These are phyloP conservation scores for Vicugna pacos DNA, from an alignment of 2,113 vertebrate genomes.

Conservation along the genomic window DNA sequence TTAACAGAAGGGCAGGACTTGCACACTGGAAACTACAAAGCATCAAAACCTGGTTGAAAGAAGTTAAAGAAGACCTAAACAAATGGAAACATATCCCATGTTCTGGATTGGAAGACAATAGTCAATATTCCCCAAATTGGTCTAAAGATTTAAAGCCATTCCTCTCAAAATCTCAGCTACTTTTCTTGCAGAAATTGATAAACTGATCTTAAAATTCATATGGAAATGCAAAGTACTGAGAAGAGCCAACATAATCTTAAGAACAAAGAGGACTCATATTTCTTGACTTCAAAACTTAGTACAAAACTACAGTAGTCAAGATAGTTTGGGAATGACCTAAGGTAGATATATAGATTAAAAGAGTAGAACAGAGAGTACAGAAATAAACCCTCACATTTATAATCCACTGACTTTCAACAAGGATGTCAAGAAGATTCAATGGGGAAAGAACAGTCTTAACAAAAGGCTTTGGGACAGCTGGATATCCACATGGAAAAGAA, in stretches of 20 bases:
- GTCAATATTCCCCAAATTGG: neutral
- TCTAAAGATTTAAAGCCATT: neutral
- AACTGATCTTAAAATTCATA: neutral
- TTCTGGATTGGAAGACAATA: neutral
- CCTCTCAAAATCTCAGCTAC: neutral
- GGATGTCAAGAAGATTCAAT: neutral
- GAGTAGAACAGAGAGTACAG: neutral
- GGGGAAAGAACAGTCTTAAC: neutral
- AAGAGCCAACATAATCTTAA: neutral
- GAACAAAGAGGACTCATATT: neutral
- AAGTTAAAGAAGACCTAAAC: neutral
- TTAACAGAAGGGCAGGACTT: neutral
- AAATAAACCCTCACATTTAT: neutral
- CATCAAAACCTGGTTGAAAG: neutral
- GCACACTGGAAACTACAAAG: neutral
- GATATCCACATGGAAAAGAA: neutral
- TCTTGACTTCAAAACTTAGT: neutral
- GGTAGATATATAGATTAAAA: neutral
- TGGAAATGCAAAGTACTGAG: neutral
- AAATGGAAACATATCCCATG: neutral
- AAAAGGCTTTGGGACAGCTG: neutral
- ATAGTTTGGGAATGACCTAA: neutral
- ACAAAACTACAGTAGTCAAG: neutral
- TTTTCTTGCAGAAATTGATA: constrained; percentile 44
- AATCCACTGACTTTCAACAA: neutral